A percentile compares a stretch with the other conserved stretches of the same genome.
Conservation (phyloP, 2,113 vertebrate genomes). For the Oncorhynchus keta region DNA sequence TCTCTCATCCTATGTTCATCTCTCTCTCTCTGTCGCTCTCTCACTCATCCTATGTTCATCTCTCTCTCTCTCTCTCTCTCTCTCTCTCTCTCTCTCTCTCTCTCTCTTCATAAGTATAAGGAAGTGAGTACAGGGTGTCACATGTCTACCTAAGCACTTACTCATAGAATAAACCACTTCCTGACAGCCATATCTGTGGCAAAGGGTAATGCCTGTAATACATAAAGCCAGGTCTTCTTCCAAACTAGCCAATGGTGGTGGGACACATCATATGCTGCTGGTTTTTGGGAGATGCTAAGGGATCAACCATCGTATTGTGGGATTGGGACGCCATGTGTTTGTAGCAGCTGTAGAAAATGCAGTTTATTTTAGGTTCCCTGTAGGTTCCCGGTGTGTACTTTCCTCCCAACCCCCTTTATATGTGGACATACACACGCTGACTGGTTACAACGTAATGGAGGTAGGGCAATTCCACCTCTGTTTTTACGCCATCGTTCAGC, state of each 20-base stretch:
- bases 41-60: not conserved
- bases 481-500: not conserved
- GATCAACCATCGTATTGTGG: no score
- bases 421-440: not conserved
- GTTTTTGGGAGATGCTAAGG: no score
- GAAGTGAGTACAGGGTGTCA: not conserved
- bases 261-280: no score
- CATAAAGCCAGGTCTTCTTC: not conserved
- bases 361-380: no score
- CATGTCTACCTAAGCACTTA: not conserved
- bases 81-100: not conserved
- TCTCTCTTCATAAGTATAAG: not conserved
- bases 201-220: slow-evolving; percentile 8
- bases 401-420: not conserved
- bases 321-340: no score
- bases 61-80: not conserved
- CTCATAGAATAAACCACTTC: no score
- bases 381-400: no score
- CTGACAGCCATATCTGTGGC: slow-evolving; percentile 21
- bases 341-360: no score
- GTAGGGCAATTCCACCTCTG: not conserved
- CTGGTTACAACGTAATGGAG: not conserved
- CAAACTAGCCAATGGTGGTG: not conserved
- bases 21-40: not conserved
- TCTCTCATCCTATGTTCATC: not conserved